Evolutionary conservation across 2,888 invertebrate species (phyloP), one percentile per base, ranked within the genome.

Genomic region (Clepsis dumicolana): DNA sequence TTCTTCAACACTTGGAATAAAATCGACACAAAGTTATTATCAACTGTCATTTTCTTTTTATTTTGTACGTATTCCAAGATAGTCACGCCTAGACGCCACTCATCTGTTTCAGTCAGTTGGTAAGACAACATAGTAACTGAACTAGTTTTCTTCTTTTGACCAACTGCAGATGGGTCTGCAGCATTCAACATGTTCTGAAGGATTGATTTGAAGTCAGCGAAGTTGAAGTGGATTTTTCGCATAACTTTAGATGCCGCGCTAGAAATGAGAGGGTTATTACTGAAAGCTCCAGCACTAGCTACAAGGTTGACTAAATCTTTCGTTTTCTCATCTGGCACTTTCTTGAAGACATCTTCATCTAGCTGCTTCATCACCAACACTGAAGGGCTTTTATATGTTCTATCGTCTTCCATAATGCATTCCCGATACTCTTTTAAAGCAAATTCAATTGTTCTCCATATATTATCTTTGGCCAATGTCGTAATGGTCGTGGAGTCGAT

Each of bases 11-110:
- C 87, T 68, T 96, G 96, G 81, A 98, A 98, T 0, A 98, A 87
- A 2, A 95, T 81, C 0, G 96, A 95, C n/a, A 98, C 94, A 53
- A 98, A 91, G 0, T 94, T 75, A 63, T 95, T 94, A 14, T 95
- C 94, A 56, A 96, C 94, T 0, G 91, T 85, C 72, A 98, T 94
- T 85, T 96, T 97, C 85, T 97, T 96, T 81, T 98, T 98, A 75
- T 95, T 96, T 85, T 98, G 98, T 14, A 98, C 93, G 72, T 97
- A 95, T 88, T 98, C 98, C 27, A 99, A 90, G 0, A 98, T 87
- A 0, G 96, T 95, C 24, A 97, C 95, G 0, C 98, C 97, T 61
- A 96, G 92, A 79, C 95, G 96, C 98, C 98, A 98, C 70, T 95
- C 94, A 0, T 91, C 80, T 0, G 95, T 95, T 74, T 96, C 95